These are phyloP conservation scores for Lytechinus pictus DNA, from an alignment of 35 echinoderm and acorn worm genomes.

Conservation along the genomic window DNA sequence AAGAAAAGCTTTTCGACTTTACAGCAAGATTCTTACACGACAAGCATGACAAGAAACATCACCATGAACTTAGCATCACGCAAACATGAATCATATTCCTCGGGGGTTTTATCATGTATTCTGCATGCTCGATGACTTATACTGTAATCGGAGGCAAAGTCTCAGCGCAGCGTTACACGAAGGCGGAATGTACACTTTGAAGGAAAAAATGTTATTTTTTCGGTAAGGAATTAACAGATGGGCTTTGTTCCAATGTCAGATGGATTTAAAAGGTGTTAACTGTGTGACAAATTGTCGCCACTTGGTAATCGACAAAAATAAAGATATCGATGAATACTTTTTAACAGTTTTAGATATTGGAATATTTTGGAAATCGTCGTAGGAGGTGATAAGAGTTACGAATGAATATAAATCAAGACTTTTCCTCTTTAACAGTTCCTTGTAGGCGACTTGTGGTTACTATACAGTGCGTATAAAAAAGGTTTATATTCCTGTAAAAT, in stretches of 20 bases:
- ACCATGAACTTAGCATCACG: neutral
- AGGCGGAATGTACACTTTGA: neutral
- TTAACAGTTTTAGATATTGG: neutral
- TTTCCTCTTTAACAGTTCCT: neutral
- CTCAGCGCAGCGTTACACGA: neutral
- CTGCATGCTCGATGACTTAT: neutral
- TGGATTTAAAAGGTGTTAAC: constrained; percentile 3
- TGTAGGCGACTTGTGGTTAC: neutral
- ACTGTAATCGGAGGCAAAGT: neutral
- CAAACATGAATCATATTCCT: neutral
- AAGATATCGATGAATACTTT: neutral
- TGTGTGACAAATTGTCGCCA: neutral
- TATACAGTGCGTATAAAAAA: no score
- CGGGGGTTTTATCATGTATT: neutral
- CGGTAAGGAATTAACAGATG: neutral
- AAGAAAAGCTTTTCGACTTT: neutral
- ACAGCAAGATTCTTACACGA: neutral
- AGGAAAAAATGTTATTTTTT: neutral
- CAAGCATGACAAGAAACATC: neutral
- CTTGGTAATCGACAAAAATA: neutral
- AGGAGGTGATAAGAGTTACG: neutral
- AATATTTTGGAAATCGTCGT: neutral
- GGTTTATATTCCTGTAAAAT: no score
- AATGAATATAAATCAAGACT: neutral
- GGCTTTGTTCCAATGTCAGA: constrained; percentile 9